Evolutionary conservation across 2,888 invertebrate genomes (phyloP).

Genomic region (Fabriciana adippe): DNA sequence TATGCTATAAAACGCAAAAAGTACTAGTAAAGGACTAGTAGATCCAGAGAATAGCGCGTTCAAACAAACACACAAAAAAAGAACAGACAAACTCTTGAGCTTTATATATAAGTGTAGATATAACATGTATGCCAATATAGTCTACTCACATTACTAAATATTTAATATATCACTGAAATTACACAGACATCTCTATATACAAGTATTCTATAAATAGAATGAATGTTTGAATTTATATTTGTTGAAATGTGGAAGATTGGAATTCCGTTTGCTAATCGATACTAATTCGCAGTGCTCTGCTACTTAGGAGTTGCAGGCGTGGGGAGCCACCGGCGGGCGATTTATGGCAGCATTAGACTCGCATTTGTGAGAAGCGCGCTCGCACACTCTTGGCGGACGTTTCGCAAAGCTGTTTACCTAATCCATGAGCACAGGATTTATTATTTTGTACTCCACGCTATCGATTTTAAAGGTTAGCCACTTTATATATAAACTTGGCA

Average conservation of each 20-base stretch:
- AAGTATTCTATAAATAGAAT: constrained; percentile 1
- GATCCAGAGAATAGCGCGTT: no score
- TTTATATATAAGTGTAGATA: no score
- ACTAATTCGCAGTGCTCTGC: constrained; percentile 67
- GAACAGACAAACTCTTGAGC: no score
- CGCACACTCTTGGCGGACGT: constrained; percentile 28
- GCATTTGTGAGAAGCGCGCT: constrained; percentile 44
- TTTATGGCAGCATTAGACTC: constrained; percentile 75
- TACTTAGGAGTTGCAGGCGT: constrained; percentile 50
- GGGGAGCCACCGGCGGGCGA: constrained; percentile 56
- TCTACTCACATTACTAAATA: no score
- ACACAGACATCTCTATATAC: background rate
- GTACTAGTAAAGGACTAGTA: no score
- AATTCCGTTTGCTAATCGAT: constrained; percentile 69
- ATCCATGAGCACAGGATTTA: constrained; percentile 32
- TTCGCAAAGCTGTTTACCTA: constrained; percentile 31
- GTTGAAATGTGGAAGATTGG: constrained; percentile 48
- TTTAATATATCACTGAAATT: no score
- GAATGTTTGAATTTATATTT: constrained; percentile 8
- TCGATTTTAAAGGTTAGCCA: constrained; percentile 9
- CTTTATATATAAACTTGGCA: background rate
- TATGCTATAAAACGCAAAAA: no score
- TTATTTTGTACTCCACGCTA: constrained; percentile 25
- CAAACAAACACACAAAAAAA: no score
- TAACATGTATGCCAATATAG: no score